Conservation (phyloP, 2,888 invertebrate genomes). For the Parasteatoda lunata region DNA sequence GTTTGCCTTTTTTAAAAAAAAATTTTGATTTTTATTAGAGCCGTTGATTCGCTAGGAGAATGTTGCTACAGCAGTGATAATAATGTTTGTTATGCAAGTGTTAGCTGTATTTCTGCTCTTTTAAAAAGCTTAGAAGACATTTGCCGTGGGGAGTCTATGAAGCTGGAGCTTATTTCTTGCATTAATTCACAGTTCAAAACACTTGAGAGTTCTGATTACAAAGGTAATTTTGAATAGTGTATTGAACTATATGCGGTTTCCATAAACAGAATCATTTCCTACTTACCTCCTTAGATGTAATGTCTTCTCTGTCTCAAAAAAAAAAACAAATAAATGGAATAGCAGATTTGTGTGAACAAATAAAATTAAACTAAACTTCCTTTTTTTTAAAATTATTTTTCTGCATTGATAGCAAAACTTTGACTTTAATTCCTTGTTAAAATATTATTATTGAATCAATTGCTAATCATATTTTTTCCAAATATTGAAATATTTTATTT, state of each 20-base stretch:
- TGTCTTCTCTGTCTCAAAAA: too few species aligned
- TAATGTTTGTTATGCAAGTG: constrained; percentile 73
- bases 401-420: too few species aligned
- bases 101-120: constrained; percentile 78
- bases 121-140: constrained; percentile 88
- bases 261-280: too few species aligned
- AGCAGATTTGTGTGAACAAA: too few species aligned
- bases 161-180: constrained; percentile 79
- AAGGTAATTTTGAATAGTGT: constrained; percentile 71
- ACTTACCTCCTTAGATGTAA: too few species aligned
- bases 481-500: too few species aligned
- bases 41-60: constrained; percentile 94
- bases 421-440: too few species aligned
- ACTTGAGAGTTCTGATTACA: constrained; percentile 84
- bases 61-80: constrained; percentile 88
- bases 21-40: constrained; percentile 77
- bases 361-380: too few species aligned
- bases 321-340: too few species aligned
- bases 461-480: too few species aligned
- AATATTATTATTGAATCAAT: too few species aligned
- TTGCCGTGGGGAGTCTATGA: constrained; percentile 83
- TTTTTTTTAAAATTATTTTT: too few species aligned
- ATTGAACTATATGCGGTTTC: background rate
- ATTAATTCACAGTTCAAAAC: constrained; percentile 81
- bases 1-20: background rate